A percentile compares a stretch with the other conserved stretches of the same genome.
These are phyloP conservation scores for Drosophila bipectinata DNA, from an alignment of 1,140 invertebrate species.

Conservation along the genomic window DNA sequence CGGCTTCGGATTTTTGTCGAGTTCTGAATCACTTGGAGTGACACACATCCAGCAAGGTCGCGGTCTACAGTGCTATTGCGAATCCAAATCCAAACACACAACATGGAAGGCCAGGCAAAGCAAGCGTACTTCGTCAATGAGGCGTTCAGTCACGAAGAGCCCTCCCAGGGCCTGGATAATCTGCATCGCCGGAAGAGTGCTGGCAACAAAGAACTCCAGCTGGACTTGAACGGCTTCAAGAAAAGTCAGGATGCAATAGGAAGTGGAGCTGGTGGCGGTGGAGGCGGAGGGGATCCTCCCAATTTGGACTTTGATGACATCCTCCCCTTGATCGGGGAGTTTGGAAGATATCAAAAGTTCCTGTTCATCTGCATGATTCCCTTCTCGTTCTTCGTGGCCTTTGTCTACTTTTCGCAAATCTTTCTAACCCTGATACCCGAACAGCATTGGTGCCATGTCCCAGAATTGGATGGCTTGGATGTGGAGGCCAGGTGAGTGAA, in stretches of 20 bases:
- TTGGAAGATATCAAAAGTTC: constrained; percentile 93
- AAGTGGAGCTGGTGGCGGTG: not conserved
- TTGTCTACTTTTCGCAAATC: constrained; percentile 94
- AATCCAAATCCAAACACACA: constrained; percentile 8
- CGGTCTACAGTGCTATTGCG: constrained; percentile 10
- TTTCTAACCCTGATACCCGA: constrained; percentile 92
- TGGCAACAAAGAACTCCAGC: constrained; percentile 63
- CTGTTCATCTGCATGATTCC: constrained; percentile 94
- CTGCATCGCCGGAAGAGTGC: constrained; percentile 73
- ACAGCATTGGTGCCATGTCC: constrained; percentile 90
- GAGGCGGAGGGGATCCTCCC: constrained; percentile 21
- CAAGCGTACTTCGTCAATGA: constrained; percentile 80
- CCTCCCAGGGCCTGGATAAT: constrained; percentile 40
- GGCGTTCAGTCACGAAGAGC: constrained; percentile 69
- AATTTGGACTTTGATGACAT: constrained; percentile 92
- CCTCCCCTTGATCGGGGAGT: constrained; percentile 93
- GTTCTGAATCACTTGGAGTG: constrained; percentile 62
- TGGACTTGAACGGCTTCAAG: constrained; percentile 45
- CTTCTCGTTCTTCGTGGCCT: constrained; percentile 93
- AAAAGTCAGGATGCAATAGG: constrained; percentile 40
- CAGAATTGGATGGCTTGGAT: constrained; percentile 87
- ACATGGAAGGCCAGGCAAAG: constrained; percentile 74
- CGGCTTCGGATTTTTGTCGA: constrained; percentile 37
- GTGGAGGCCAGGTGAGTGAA: constrained; percentile 87
- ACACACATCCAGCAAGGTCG: constrained; percentile 67